These are phyloP conservation scores for Chaetogeoica ovagalla DNA, from an alignment of 2,888 invertebrate genomes.

Conservation along the genomic window DNA sequence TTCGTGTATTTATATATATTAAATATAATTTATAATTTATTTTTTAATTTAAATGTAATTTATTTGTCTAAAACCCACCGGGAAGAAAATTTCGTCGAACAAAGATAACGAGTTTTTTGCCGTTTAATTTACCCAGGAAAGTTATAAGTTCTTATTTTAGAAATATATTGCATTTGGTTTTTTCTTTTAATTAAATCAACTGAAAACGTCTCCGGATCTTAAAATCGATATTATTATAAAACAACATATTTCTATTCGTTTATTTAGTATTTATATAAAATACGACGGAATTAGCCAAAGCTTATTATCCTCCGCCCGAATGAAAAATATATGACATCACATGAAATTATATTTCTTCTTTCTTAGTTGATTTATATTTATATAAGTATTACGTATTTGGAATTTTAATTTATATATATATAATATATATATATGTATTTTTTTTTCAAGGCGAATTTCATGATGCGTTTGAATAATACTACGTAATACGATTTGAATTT, in stretches of 20 bases:
- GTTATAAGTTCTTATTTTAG: constrained; percentile 23
- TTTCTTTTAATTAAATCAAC: constrained; percentile 30
- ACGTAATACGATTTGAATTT: no score
- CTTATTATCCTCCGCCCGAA: neutral
- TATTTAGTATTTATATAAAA: neutral
- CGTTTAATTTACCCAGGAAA: neutral
- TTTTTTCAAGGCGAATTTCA: no score
- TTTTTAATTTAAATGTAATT: neutral
- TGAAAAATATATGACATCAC: neutral
- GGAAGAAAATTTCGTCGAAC: neutral
- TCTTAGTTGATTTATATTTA: no score
- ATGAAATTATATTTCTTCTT: neutral
- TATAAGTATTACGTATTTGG: no score
- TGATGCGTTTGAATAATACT: no score
- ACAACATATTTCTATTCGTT: neutral
- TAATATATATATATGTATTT: no score
- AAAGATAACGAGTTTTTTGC: neutral
- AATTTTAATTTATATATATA: no score
- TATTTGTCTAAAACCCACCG: neutral
- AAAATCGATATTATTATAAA: constrained; percentile 7
- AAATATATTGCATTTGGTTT: neutral
- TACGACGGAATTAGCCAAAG: neutral
- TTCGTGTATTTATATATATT: neutral
- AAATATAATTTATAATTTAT: neutral
- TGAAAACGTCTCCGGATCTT: neutral